phyloP scores from a whole-genome alignment of 2,797 vertebrate species.

The Crocidura indochinensis region DNA sequence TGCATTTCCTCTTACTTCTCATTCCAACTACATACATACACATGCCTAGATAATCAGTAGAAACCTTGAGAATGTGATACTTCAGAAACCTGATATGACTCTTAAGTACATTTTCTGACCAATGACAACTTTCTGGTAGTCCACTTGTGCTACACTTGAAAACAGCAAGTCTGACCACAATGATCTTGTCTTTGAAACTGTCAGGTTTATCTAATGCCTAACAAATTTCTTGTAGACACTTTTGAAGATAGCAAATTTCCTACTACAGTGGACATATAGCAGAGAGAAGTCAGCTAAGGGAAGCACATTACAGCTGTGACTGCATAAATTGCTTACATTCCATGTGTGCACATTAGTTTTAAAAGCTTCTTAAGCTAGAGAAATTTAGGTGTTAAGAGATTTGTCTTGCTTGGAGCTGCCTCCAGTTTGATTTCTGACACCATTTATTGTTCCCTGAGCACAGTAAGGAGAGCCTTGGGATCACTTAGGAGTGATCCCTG shows the following conservation, averaged over 20 bases:
- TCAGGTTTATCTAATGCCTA: not conserved
- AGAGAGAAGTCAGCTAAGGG: not conserved
- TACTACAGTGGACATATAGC: not conserved
- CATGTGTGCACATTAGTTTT: not conserved
- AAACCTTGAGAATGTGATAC: not conserved
- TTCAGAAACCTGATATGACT: not conserved
- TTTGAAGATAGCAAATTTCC: slow-evolving; percentile 49
- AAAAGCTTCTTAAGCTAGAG: not conserved
- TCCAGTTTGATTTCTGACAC: too few species aligned
- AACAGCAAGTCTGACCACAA: slow-evolving; percentile 32
- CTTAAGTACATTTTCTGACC: slow-evolving; percentile 21
- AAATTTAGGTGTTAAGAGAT: too few species aligned
- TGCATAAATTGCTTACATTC: not conserved
- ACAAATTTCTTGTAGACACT: not conserved
- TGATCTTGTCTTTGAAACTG: slow-evolving; percentile 36
- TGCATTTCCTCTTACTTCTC: not conserved
- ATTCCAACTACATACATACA: not conserved
- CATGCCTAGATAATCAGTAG: not conserved
- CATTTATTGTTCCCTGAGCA: too few species aligned
- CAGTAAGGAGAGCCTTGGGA: not conserved
- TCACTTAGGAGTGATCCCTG: too few species aligned
- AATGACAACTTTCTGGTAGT: not conserved
- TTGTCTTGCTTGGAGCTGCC: too few species aligned
- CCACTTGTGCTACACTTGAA: not conserved
- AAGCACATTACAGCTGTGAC: not conserved